A percentile compares a stretch with the other conserved stretches of the same genome.
phyloP scores from a whole-genome alignment of 2,888 invertebrate species.

The Apodemia duryi region DNA sequence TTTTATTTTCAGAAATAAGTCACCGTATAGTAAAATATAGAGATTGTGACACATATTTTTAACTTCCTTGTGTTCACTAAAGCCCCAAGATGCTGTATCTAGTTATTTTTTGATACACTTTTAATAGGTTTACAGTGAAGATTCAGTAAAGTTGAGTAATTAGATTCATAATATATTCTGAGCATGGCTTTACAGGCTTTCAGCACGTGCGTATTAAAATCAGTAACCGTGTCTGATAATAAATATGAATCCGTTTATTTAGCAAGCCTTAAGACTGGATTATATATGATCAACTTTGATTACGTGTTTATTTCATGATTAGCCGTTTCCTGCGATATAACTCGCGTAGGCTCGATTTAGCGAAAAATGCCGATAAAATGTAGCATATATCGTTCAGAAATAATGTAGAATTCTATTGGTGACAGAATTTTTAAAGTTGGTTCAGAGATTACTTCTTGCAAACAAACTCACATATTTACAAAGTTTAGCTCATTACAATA shows the following conservation, averaged over 20 bases:
- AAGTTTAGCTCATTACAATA: too few species aligned
- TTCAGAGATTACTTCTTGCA: too few species aligned
- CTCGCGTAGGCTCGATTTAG: too few species aligned
- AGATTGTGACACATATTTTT: background rate
- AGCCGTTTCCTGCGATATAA: too few species aligned
- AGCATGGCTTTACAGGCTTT: conserved; percentile 13
- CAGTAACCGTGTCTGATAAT: conserved; percentile 11
- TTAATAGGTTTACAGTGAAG: conserved; percentile 11
- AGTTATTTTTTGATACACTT: conserved; percentile 9
- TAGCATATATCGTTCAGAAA: too few species aligned
- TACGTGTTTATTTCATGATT: background rate
- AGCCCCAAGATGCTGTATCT: background rate
- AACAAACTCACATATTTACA: too few species aligned
- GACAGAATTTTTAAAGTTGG: too few species aligned
- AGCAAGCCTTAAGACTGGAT: conserved; percentile 11
- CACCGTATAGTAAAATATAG: too few species aligned
- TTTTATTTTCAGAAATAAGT: too few species aligned
- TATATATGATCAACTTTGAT: conserved; percentile 12
- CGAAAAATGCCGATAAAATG: too few species aligned
- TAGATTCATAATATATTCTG: conserved; percentile 11
- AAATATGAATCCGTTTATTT: conserved; percentile 4
- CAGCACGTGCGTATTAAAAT: conserved; percentile 8
- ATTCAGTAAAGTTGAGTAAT: conserved; percentile 14
- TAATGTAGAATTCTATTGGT: too few species aligned
- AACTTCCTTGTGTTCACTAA: conserved; percentile 3